A percentile compares a stretch with the other conserved stretches of the same genome.
These are phyloP conservation scores for Gyps fulvus DNA, from an alignment of 2,113 vertebrate genomes.

Conservation along the genomic window DNA sequence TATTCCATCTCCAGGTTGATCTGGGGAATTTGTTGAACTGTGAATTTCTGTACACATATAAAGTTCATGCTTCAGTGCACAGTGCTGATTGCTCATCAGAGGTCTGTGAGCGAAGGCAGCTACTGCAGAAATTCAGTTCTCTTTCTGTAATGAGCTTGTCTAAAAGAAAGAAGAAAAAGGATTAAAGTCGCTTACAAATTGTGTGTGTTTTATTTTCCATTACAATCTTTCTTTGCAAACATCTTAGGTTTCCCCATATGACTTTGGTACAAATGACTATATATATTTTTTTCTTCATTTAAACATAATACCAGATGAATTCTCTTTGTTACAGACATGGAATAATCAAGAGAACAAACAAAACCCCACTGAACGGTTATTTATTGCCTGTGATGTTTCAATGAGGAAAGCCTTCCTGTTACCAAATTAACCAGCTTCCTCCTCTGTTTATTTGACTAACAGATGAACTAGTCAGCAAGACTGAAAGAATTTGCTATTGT, in stretches of 20 bases:
- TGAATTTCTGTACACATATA: constrained; percentile 53
- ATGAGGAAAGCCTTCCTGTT: not conserved
- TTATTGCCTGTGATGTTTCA: not conserved
- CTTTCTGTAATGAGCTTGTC: constrained; percentile 46
- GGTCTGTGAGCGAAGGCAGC: constrained; percentile 11
- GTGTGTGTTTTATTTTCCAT: constrained; percentile 26
- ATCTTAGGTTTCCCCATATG: not conserved
- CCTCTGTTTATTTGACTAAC: not conserved
- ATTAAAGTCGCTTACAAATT: constrained; percentile 27
- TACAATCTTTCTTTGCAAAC: not conserved
- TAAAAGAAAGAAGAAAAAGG: constrained; percentile 36
- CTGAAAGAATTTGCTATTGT: not conserved
- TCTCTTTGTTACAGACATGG: not conserved
- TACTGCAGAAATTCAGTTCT: constrained; percentile 47
- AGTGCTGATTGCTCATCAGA: constrained; percentile 61
- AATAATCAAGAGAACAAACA: not conserved
- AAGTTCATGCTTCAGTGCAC: constrained; percentile 58
- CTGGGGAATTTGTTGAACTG: constrained; percentile 53
- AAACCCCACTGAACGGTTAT: not conserved
- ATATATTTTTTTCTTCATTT: not conserved
- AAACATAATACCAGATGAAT: not conserved
- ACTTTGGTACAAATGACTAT: not conserved
- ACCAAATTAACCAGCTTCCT: not conserved
- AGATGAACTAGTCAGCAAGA: not conserved
- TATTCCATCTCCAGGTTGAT: constrained; percentile 52